Percentiles rank a stretch among this genome's conserved stretches.
Conservation (phyloP, 2,797 vertebrate species). For the Halcyon leucocephala region DNA sequence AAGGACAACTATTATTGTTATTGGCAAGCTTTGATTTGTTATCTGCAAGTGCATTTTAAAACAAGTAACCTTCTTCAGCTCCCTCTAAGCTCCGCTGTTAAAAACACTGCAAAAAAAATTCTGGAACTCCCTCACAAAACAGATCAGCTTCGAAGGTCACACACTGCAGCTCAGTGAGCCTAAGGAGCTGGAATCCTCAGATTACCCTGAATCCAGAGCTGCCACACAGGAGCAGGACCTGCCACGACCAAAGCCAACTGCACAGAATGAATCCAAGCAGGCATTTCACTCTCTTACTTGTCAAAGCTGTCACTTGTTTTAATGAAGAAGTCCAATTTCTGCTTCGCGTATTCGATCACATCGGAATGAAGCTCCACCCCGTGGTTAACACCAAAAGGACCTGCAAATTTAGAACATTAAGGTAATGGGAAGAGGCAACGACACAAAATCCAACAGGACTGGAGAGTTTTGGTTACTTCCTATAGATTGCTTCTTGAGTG, state of each 20-base stretch:
- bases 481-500: not conserved
- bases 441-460: not conserved
- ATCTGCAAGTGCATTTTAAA: not conserved
- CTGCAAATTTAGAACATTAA: conserved; percentile 72
- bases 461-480: not conserved
- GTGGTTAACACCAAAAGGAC: conserved; percentile 95
- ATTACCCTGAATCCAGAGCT: conserved; percentile 40
- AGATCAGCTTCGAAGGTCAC: not conserved
- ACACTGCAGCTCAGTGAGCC: conserved; percentile 36
- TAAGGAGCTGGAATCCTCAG: conserved; percentile 48
- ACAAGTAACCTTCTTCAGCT: not conserved
- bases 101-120: not conserved
- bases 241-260: not conserved
- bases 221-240: not conserved
- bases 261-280: not conserved
- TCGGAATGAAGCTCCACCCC: conserved; percentile 94
- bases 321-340: conserved; percentile 95
- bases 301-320: conserved; percentile 96
- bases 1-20: not conserved
- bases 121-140: not conserved
- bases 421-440: not conserved
- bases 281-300: conserved; percentile 81
- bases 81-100: not conserved
- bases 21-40: not conserved
- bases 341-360: conserved; percentile 94